These are phyloP conservation scores for Tetanocera ferruginea DNA, from an alignment of 2,888 invertebrate genomes.

Conservation along the genomic window DNA sequence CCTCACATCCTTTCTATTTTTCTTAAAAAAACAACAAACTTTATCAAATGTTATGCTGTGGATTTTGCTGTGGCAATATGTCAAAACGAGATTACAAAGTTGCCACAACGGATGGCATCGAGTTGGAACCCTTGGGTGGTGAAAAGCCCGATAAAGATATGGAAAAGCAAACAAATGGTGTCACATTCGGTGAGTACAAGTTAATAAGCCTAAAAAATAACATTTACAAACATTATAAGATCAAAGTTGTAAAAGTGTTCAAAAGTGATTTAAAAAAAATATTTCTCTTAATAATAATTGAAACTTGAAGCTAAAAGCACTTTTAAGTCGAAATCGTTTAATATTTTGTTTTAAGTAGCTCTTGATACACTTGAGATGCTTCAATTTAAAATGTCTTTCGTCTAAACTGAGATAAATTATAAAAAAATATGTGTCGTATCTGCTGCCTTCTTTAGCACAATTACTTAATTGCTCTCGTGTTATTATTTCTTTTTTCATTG, in stretches of 20 bases:
- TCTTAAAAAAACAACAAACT: conserved; percentile 49
- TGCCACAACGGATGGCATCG: conserved; percentile 68
- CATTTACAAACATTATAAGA: too few relatives aligned
- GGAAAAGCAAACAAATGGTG: conserved; percentile 67
- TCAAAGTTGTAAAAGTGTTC: neutral
- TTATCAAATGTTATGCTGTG: conserved; percentile 69
- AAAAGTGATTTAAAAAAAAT: neutral
- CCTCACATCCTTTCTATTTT: conserved; percentile 9
- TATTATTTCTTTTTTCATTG: conserved; percentile 51
- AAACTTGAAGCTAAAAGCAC: neutral
- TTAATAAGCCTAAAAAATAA: neutral
- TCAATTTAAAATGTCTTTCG: neutral
- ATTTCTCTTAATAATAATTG: neutral
- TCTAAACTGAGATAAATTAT: neutral
- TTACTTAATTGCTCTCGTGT: conserved; percentile 64
- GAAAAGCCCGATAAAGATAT: conserved; percentile 64
- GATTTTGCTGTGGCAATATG: conserved; percentile 69
- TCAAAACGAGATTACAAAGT: conserved; percentile 70
- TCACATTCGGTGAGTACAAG: conserved; percentile 66
- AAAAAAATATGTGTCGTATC: neutral
- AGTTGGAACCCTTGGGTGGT: conserved; percentile 68
- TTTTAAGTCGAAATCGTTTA: conserved; percentile 1
- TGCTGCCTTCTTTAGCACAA: conserved; percentile 43
- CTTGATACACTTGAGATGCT: neutral
- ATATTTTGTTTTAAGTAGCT: conserved; percentile 6